Percentiles rank a stretch among this genome's conserved stretches.
These are phyloP conservation scores for Antechinus flavipes DNA, from an alignment of 2,113 vertebrate species.

Conservation along the genomic window DNA sequence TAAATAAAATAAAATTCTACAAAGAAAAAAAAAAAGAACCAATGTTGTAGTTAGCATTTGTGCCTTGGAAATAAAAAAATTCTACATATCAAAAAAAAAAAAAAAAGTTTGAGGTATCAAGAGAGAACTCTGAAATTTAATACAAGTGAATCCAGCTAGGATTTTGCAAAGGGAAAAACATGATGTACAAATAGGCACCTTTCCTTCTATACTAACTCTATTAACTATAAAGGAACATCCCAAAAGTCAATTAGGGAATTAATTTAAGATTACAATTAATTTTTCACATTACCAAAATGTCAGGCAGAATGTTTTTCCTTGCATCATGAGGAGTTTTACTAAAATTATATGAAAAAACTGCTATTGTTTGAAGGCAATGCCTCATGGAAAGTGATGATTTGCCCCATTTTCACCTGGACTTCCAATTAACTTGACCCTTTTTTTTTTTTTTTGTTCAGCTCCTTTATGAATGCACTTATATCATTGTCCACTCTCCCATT, in stretches of 20 bases:
- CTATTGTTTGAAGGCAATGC: neutral
- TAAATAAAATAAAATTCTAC: too few species aligned
- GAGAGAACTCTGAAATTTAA: neutral
- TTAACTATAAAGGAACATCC: neutral
- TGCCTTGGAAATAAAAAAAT: too few species aligned
- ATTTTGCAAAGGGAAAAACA: conserved; percentile 26
- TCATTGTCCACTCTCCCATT: neutral
- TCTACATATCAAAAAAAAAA: too few species aligned
- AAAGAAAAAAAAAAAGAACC: too few species aligned
- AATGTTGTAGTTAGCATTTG: too few species aligned
- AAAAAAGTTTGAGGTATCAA: neutral
- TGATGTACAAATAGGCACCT: neutral
- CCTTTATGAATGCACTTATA: neutral
- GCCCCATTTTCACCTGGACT: neutral
- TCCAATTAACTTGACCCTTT: neutral
- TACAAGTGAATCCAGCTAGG: conserved; percentile 18
- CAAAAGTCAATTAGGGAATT: neutral
- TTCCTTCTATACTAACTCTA: neutral
- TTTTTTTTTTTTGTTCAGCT: neutral
- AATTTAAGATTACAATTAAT: neutral
- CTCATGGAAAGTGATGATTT: neutral
- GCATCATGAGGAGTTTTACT: neutral
- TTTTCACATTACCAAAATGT: neutral
- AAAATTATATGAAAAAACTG: neutral
- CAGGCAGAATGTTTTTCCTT: neutral